A percentile compares a stretch with the other conserved stretches of the same genome.
Evolutionary conservation across 2,113 vertebrate species (phyloP).

Genomic region (Limnothrissa miodon): DNA sequence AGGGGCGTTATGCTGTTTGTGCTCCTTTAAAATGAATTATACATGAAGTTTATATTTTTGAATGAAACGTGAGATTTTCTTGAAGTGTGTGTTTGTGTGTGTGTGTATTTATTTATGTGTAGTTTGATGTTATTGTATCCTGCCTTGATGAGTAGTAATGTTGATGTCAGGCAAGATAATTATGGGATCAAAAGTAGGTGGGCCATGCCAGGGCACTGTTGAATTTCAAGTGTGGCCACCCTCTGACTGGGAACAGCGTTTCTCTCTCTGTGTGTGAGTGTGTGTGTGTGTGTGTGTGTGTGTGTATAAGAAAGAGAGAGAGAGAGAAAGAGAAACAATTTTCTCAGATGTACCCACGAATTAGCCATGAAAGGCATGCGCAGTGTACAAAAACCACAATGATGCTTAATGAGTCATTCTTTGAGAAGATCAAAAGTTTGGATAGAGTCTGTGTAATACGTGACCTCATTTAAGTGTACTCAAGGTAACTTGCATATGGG

Average conservation of each 20-base stretch:
- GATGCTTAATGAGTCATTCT: slow-evolving; percentile 54
- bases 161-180: slow-evolving; percentile 72
- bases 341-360: slow-evolving; percentile 53
- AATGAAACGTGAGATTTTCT: slow-evolving; percentile 64
- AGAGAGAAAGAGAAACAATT: background rate
- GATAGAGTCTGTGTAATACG: slow-evolving; percentile 45
- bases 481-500: slow-evolving; percentile 16
- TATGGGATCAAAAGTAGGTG: slow-evolving; percentile 69
- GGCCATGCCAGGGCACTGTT: slow-evolving; percentile 64
- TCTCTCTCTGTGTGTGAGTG: background rate
- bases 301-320: no score
- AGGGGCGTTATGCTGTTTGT: background rate
- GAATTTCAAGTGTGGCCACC: slow-evolving; percentile 62
- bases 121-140: slow-evolving; percentile 63
- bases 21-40: slow-evolving; percentile 61
- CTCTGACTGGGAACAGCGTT: slow-evolving; percentile 54
- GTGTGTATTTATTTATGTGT: slow-evolving; percentile 40
- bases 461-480: background rate
- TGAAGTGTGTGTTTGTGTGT: slow-evolving; percentile 57
- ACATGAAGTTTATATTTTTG: slow-evolving; percentile 64
- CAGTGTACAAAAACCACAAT: slow-evolving; percentile 53
- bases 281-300: slow-evolving; percentile 3
- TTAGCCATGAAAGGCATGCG: slow-evolving; percentile 43
- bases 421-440: slow-evolving; percentile 47
- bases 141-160: slow-evolving; percentile 68